Evolutionary conservation across 2,888 invertebrate species (phyloP).

Genomic region (Nomada lathburiana): DNA sequence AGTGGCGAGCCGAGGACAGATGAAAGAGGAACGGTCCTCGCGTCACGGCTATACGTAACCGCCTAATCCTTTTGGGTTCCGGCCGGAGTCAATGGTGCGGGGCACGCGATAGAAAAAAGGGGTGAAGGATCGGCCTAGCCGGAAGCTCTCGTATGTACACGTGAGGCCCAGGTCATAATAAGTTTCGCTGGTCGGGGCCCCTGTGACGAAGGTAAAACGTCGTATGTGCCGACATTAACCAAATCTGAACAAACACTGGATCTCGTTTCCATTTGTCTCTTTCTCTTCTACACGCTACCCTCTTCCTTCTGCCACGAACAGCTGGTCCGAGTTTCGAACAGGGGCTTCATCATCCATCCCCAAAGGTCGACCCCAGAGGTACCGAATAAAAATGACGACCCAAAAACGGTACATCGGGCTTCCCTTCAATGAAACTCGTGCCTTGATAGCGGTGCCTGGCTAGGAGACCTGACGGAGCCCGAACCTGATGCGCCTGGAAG

Average conservation of each 20-base stretch:
- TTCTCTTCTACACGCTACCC: conserved; percentile 8
- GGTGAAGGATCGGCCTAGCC: conserved; percentile 55
- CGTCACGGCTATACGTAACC: conserved; percentile 44
- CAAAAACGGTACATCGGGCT: conserved; percentile 71
- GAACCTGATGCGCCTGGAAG: conserved; percentile 70
- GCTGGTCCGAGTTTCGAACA: conserved; percentile 71
- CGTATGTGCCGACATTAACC: conserved; percentile 78
- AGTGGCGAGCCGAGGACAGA: conserved; percentile 36
- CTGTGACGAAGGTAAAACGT: conserved; percentile 73
- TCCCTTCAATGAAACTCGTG: conserved; percentile 73
- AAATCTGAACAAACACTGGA: conserved; percentile 81
- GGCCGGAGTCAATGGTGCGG: conserved; percentile 62
- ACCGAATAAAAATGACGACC: conserved; percentile 69
- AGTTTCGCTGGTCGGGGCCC: conserved; percentile 50
- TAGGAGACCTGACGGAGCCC: conserved; percentile 69
- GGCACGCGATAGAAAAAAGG: conserved; percentile 66
- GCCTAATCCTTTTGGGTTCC: conserved; percentile 56
- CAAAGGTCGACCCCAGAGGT: conserved; percentile 65
- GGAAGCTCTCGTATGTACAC: conserved; percentile 64
- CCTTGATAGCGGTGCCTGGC: conserved; percentile 52
- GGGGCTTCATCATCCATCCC: conserved; percentile 65
- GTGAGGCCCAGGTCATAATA: conserved; percentile 59
- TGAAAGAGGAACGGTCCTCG: conserved; percentile 51
- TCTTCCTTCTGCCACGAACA: conserved; percentile 56
- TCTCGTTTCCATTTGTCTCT: conserved; percentile 44